Conservation (phyloP, 2,113 vertebrate genomes). For the Tretioscincus oriximinensis region DNA sequence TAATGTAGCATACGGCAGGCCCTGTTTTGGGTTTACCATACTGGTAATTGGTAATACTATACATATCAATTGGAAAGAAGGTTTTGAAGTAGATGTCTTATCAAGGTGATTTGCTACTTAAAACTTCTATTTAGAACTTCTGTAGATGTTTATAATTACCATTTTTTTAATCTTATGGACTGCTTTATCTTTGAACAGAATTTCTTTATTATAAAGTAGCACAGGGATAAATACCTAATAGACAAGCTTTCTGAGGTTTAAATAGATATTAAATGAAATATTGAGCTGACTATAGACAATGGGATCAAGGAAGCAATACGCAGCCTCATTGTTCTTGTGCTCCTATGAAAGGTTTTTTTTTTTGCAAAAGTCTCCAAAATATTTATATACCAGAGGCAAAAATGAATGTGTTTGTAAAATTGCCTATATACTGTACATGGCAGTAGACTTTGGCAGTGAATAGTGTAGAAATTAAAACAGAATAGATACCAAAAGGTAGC, state of each 20-base stretch:
- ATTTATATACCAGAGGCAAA: background rate
- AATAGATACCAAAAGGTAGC: background rate
- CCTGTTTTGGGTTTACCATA: too few species aligned
- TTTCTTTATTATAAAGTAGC: background rate
- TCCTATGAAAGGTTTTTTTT: background rate
- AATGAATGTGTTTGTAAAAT: background rate
- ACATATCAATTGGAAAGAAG: too few species aligned
- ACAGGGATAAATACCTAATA: background rate
- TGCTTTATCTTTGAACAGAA: background rate
- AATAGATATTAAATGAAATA: background rate
- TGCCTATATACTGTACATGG: background rate
- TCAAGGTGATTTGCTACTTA: background rate
- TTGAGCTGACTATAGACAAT: background rate
- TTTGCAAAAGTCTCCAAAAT: background rate
- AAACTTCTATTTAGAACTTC: too few species aligned
- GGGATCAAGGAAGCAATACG: background rate
- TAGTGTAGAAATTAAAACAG: background rate
- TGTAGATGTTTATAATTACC: too few species aligned
- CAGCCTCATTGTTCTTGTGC: background rate
- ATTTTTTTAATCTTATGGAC: background rate
- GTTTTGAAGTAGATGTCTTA: too few species aligned
- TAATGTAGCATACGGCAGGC: too few species aligned
- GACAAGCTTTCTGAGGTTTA: background rate
- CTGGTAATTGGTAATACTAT: too few species aligned
- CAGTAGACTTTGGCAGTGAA: background rate